Evolutionary conservation across 23 tunicate genomes (phyloP).

Genomic region (Corella eumyota): DNA sequence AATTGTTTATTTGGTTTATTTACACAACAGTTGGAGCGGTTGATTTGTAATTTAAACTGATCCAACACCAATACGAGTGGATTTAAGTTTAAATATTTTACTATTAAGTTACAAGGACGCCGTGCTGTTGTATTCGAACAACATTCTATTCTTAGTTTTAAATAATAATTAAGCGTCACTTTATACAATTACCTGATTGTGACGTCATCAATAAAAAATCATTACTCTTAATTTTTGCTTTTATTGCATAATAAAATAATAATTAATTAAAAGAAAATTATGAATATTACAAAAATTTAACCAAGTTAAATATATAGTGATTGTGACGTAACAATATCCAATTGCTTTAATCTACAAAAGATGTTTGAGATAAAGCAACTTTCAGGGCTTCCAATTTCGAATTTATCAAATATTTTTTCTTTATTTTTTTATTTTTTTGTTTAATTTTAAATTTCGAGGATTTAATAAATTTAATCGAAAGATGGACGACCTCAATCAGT

Average conservation of each 20-base stretch:
- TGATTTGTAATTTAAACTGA: neutral
- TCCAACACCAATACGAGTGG: neutral
- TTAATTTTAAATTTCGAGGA: neutral
- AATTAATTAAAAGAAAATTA: too few relatives aligned
- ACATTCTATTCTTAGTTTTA: neutral
- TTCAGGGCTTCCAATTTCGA: neutral
- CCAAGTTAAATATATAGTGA: too few relatives aligned
- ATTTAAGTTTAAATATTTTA: neutral
- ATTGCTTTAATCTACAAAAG: too few relatives aligned
- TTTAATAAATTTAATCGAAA: neutral
- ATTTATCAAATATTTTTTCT: too few relatives aligned
- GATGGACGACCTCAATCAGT: slow-evolving; percentile 1
- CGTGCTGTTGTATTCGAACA: neutral
- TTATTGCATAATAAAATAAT: too few relatives aligned
- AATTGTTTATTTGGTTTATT: neutral
- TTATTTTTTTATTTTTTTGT: neutral
- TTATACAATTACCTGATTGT: too few relatives aligned
- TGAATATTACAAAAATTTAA: too few relatives aligned
- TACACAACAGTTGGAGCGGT: neutral
- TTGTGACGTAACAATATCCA: too few relatives aligned
- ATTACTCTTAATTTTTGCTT: too few relatives aligned
- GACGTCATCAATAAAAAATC: too few relatives aligned
- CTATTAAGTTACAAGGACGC: neutral
- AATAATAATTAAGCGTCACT: neutral
- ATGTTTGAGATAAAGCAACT: neutral